Evolutionary conservation across 2,888 invertebrate genomes (phyloP).

Genomic region (Tridacna crocea): DNA sequence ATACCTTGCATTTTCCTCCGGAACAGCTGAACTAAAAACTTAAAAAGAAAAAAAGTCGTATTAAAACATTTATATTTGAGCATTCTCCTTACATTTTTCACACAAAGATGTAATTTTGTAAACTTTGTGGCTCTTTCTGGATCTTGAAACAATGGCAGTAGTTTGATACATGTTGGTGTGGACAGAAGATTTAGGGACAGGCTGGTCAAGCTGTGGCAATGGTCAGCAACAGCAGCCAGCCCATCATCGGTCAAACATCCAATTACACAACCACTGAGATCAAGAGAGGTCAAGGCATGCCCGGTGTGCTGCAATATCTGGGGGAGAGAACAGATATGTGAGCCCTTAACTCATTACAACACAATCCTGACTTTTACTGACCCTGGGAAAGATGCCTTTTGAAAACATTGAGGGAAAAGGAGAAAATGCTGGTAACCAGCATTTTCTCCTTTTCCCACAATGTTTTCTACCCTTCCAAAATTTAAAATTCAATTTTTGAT

Average conservation of each 20-base stretch:
- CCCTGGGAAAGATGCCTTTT: too few species aligned
- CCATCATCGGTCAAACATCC: slow-evolving; percentile 76
- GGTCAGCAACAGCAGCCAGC: slow-evolving; percentile 68
- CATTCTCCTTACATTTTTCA: slow-evolving; percentile 68
- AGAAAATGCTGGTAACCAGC: too few species aligned
- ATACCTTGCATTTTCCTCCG: too few species aligned
- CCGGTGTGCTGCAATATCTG: slow-evolving; percentile 78
- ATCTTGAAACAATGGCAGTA: slow-evolving; percentile 74
- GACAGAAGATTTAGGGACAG: slow-evolving; percentile 74
- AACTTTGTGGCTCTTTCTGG: slow-evolving; percentile 66
- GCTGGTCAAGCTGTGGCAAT: slow-evolving; percentile 73
- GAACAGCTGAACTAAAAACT: too few species aligned
- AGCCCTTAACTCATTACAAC: too few species aligned
- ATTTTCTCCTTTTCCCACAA: too few species aligned
- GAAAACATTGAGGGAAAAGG: too few species aligned
- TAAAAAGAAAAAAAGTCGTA: neutral
- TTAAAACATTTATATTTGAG: neutral
- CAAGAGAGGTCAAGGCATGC: slow-evolving; percentile 66
- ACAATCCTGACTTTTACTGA: too few species aligned
- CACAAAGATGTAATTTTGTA: slow-evolving; percentile 69
- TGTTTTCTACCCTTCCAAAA: too few species aligned
- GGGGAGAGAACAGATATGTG: slow-evolving; percentile 5
- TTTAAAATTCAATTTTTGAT: too few species aligned
- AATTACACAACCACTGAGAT: slow-evolving; percentile 76
- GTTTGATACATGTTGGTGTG: slow-evolving; percentile 67